Base-by-base conservation (phyloP, 2,888 invertebrate genomes). In the Drosophila subsilvestris region DNA sequence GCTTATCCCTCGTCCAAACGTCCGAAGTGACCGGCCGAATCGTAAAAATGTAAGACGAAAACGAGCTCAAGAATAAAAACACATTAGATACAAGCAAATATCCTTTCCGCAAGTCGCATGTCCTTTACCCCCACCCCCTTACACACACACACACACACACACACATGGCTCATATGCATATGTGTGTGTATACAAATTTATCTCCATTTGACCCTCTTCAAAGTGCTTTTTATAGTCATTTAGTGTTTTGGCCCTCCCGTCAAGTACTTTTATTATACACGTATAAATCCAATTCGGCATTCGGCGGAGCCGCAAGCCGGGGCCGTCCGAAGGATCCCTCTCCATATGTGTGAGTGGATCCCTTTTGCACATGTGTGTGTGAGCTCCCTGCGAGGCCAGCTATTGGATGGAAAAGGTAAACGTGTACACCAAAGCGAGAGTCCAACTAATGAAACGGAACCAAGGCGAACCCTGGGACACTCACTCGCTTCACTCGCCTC, bases 151-250 rank as follows among this genome's bases (percentile, higher is more conserved):
- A 22, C 49, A 61, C 49, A 57, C 51, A 60, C 53, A 57, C 57
- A 58, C 59, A 58, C 74, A 86, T 78, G 6, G 32, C 10, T 3
- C 32, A 2, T 3, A 7, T 5, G 43, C 12, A 5, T 43, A 12
- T 43, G 27, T 9, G 27, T 29, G 60, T 60, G 43, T 32, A n/a
- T 68, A 56, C 89, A 90, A 90, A 92, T 92, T 92, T 92, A 92
- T 92, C 92, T 92, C 91, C 91, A 92, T 92, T 92, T 92, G 92
- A 92, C 92, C 92, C 92, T 92, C 91, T 92, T 92, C 92, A 92
- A 92, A 91, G 90, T 91, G 89, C 91, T 91, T 90, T 90, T 90
- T 90, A 90, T 90, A 90, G 91, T 85, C 90, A 89, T 90, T 89
- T 89, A 89, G 90, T 88, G 89, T 80, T 78, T 86, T 89, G 88